Percentiles rank a stretch among this genome's conserved stretches.
These are phyloP conservation scores for Propithecus deckenii DNA, from an alignment of 2,797 vertebrate genomes.

Conservation along the genomic window DNA sequence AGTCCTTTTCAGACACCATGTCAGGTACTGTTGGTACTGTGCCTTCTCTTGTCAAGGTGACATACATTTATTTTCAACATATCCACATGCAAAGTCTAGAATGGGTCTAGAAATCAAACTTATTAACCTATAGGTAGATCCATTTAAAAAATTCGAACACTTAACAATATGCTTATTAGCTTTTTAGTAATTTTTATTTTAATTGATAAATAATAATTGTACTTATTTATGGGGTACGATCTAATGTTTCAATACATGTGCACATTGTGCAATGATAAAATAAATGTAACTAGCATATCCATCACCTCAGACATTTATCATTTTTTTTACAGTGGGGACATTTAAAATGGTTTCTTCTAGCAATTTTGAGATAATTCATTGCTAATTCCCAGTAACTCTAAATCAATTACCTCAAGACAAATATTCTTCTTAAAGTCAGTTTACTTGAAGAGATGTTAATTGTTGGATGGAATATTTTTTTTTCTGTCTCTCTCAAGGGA, in stretches of 20 bases:
- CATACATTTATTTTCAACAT: slow-evolving; percentile 17
- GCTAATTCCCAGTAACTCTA: background rate
- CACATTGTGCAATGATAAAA: background rate
- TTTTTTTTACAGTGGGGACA: background rate
- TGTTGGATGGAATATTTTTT: background rate
- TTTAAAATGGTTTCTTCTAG: background rate
- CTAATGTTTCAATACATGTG: background rate
- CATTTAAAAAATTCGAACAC: background rate
- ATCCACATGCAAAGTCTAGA: background rate
- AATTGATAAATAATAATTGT: background rate
- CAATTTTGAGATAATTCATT: background rate
- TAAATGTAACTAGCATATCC: background rate
- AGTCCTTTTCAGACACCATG: background rate
- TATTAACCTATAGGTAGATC: background rate
- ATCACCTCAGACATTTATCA: background rate
- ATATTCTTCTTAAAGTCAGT: slow-evolving; percentile 4
- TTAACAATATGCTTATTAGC: background rate
- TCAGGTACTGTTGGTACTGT: background rate
- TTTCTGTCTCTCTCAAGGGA: background rate
- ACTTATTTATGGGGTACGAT: background rate
- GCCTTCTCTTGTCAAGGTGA: background rate
- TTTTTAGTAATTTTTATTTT: background rate
- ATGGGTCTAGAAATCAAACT: background rate
- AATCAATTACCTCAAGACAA: background rate
- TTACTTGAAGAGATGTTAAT: background rate